Conservation (phyloP, 2,113 vertebrate genomes). For the Mandrillus leucophaeus region DNA sequence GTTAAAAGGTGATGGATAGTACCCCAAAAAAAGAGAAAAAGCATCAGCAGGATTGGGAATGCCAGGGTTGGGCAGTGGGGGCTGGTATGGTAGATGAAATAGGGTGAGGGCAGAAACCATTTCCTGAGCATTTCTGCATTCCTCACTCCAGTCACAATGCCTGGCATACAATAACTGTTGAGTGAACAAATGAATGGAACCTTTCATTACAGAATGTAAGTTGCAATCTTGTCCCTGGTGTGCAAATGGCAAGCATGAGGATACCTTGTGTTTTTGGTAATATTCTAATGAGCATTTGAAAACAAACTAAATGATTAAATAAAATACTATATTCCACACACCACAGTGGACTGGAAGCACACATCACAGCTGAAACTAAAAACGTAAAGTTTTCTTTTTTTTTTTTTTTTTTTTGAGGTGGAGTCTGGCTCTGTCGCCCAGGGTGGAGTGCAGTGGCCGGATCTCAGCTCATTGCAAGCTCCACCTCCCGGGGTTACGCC, state of each 20-base stretch:
- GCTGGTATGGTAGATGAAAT: neutral
- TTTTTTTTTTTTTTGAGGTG: too few relatives aligned
- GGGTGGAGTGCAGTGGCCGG: too few relatives aligned
- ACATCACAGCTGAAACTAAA: neutral
- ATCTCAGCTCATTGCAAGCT: too few relatives aligned
- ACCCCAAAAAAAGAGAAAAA: neutral
- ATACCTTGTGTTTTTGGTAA: neutral
- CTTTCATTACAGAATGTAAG: neutral
- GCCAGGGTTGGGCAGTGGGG: neutral
- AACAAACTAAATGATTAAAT: neutral
- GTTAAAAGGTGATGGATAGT: neutral
- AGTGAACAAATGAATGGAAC: neutral
- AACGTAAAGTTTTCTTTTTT: neutral
- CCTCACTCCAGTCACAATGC: neutral
- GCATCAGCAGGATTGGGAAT: neutral
- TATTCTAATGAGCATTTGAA: neutral
- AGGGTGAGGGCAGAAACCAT: neutral
- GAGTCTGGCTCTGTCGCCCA: too few relatives aligned
- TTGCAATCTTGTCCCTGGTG: neutral
- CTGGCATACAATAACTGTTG: neutral
- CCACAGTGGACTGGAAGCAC: neutral
- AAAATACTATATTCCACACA: neutral
- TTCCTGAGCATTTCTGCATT: neutral
- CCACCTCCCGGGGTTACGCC: accelerated
- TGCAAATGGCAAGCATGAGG: neutral